A percentile compares a stretch with the other conserved stretches of the same genome.
phyloP scores from a whole-genome alignment of 2,888 invertebrate species.

The Acanthosepion esculentum region DNA sequence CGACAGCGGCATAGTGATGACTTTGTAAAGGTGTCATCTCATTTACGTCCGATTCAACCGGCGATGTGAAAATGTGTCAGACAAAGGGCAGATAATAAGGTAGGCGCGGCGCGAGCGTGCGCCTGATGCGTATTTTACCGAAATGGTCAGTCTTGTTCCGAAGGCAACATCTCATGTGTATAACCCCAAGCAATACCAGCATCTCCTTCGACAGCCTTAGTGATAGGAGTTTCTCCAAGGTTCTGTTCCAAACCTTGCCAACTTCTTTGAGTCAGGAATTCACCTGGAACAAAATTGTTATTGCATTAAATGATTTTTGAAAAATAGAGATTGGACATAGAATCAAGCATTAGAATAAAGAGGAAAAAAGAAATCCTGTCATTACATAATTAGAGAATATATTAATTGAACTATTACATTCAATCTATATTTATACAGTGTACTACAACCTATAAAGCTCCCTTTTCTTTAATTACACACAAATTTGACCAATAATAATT shows the following conservation, averaged over 20 bases:
- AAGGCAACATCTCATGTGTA: conserved; percentile 55
- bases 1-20: background rate
- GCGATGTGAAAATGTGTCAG: conserved; percentile 49
- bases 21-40: background rate
- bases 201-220: conserved; percentile 82
- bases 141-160: conserved; percentile 42
- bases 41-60: background rate
- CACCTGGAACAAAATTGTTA: conserved; percentile 75
- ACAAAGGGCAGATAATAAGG: background rate
- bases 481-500: too few species aligned
- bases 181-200: conserved; percentile 82
- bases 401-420: too few species aligned
- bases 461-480: too few species aligned
- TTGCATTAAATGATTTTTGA: background rate
- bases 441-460: too few species aligned
- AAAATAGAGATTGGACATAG: background rate
- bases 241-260: conserved; percentile 92
- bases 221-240: conserved; percentile 83
- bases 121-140: conserved; percentile 45
- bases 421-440: too few species aligned
- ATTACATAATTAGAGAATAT: background rate
- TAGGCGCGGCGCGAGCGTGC: conserved; percentile 43
- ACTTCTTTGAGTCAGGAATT: conserved; percentile 81
- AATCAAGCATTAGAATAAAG: background rate
- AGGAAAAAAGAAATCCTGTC: background rate